These are phyloP conservation scores for Pithecia hirsuta DNA, from an alignment of 2,797 vertebrate genomes.

Conservation along the genomic window DNA sequence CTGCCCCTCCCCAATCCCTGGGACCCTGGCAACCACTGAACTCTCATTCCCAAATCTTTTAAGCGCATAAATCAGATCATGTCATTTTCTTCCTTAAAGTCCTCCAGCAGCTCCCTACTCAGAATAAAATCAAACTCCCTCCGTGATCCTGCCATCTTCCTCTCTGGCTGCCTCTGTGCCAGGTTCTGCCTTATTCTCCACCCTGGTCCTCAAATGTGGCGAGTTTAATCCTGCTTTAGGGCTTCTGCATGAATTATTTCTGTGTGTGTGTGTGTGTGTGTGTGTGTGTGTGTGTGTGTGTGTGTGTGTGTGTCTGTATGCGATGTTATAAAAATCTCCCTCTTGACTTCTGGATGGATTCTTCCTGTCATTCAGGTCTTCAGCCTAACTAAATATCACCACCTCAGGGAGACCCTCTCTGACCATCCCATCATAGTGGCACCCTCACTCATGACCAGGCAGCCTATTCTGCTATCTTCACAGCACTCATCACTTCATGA, in stretches of 20 bases:
- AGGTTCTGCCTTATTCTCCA: background rate
- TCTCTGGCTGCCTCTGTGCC: background rate
- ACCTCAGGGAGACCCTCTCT: background rate
- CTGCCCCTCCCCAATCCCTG: background rate
- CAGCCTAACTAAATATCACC: background rate
- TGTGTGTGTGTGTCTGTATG: no score
- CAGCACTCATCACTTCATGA: background rate
- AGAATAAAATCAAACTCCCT: background rate
- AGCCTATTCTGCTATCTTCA: background rate
- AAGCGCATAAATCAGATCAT: background rate
- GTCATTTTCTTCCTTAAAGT: background rate
- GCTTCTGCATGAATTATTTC: background rate
- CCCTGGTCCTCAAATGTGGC: background rate
- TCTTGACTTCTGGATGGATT: background rate
- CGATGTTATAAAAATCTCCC: background rate
- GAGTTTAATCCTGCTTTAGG: background rate
- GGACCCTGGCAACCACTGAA: background rate
- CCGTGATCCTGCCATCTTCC: background rate
- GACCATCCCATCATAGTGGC: no score
- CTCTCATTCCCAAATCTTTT: background rate
- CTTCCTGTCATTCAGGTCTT: background rate
- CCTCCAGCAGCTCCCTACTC: background rate
- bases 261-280: no score
- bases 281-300: no score
- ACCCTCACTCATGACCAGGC: background rate